phyloP scores from a whole-genome alignment of 2,888 invertebrate species.

The Cephus pygmeus region DNA sequence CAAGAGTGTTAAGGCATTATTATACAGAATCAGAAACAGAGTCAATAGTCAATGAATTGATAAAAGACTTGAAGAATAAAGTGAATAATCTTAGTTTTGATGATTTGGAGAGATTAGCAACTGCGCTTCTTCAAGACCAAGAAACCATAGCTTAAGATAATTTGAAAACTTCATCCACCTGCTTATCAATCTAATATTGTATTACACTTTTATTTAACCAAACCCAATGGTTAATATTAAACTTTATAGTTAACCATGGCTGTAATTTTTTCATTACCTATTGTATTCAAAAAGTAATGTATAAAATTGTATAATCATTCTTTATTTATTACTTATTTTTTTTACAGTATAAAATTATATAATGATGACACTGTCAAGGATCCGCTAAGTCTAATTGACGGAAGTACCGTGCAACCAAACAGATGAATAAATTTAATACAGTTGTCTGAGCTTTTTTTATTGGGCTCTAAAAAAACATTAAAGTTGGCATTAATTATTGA shows the following conservation, averaged over 20 bases:
- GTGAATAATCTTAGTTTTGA: constrained; percentile 71
- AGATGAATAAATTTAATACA: constrained; percentile 79
- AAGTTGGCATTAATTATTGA: constrained; percentile 56
- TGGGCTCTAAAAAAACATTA: constrained; percentile 42
- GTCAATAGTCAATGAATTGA: constrained; percentile 70
- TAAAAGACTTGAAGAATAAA: constrained; percentile 70
- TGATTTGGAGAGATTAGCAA: constrained; percentile 71
- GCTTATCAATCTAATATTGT: constrained; percentile 32
- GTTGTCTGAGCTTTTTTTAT: constrained; percentile 63
- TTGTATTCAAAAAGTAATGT: not conserved
- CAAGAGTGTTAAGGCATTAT: constrained; percentile 72
- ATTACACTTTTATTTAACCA: constrained; percentile 38
- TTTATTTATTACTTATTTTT: too few relatives aligned
- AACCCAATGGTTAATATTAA: not conserved
- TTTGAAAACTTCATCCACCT: constrained; percentile 23
- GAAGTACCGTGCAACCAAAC: constrained; percentile 80
- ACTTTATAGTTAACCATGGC: constrained; percentile 1
- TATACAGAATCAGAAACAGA: constrained; percentile 75
- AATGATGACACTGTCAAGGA: constrained; percentile 30
- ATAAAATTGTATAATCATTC: too few relatives aligned
- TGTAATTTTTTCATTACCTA: not conserved
- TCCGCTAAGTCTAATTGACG: constrained; percentile 81
- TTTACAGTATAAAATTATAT: too few relatives aligned
- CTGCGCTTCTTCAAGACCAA: constrained; percentile 77
- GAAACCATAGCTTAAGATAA: constrained; percentile 69